Conservation (phyloP, 2,113 vertebrate species). For the Cephalopholis sonnerati region DNA sequence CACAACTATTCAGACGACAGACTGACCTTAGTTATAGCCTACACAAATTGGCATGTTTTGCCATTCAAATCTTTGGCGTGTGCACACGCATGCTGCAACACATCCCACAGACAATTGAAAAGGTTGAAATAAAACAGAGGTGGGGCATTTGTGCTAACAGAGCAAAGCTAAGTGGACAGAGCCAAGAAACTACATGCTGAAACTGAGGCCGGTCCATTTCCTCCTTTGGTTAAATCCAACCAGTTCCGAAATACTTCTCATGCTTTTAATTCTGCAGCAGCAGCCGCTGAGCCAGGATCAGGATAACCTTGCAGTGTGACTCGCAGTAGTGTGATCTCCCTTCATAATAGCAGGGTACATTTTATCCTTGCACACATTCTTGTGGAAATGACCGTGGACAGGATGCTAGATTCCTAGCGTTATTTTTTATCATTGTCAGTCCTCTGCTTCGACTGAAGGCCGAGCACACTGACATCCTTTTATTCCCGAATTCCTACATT, state of each 20-base stretch:
- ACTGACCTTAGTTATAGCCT: background rate
- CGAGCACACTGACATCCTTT: conserved; percentile 19
- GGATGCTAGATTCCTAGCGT: conserved; percentile 62
- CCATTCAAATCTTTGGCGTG: conserved; percentile 61
- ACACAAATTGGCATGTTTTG: conserved; percentile 59
- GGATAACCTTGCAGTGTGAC: conserved; percentile 60
- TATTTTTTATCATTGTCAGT: conserved; percentile 61
- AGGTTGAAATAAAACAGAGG: background rate
- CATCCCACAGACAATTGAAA: background rate
- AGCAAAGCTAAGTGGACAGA: conserved; percentile 20
- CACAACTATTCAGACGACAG: background rate
- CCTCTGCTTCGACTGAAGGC: conserved; percentile 23
- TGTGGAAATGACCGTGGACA: conserved; percentile 66
- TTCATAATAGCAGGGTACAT: conserved; percentile 59
- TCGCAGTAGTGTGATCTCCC: conserved; percentile 51
- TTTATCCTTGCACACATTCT: conserved; percentile 74
- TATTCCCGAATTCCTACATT: conserved; percentile 20
- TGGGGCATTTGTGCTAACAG: background rate
- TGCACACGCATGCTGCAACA: background rate
- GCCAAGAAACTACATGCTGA: conserved; percentile 28
- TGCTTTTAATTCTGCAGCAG: conserved; percentile 72
- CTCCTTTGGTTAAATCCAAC: conserved; percentile 64
- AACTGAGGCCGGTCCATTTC: conserved; percentile 57
- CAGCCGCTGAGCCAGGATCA: conserved; percentile 41
- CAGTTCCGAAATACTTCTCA: conserved; percentile 67